Evolutionary conservation across 37 sponge, comb jelly and placozoan genomes (phyloP).

Genomic region (Ianthella basta): DNA sequence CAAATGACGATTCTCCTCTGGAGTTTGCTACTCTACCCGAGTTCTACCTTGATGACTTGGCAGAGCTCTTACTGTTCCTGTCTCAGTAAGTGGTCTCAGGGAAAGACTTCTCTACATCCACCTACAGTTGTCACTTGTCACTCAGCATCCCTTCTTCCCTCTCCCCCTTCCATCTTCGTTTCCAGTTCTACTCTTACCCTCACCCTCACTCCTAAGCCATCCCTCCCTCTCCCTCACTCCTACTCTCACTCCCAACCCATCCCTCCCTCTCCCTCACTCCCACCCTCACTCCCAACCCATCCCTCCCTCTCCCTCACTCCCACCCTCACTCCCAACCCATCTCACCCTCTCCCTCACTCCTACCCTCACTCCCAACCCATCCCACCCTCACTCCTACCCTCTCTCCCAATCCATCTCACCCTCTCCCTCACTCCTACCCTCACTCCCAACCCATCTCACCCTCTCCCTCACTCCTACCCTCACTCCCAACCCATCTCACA

Average conservation of each 20-base stretch:
- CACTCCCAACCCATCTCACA: neutral
- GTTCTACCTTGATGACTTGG: constrained; percentile 86
- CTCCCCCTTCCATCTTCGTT: neutral
- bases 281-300: too few relatives aligned
- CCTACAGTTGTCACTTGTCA: too few relatives aligned
- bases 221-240: neutral
- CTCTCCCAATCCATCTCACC: too few relatives aligned
- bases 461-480: neutral
- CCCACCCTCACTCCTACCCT: neutral
- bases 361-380: too few relatives aligned
- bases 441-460: neutral
- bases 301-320: too few relatives aligned
- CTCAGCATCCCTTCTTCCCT: neutral
- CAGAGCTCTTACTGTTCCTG: constrained; percentile 77
- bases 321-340: too few relatives aligned
- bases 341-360: too few relatives aligned
- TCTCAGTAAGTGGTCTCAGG: constrained; percentile 58
- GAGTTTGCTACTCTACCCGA: constrained; percentile 85
- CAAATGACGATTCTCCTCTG: constrained; percentile 42
- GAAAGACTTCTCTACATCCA: too few relatives aligned
- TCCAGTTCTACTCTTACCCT: too few relatives aligned
- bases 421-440: too few relatives aligned
- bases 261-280: neutral
- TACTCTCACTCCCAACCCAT: neutral
- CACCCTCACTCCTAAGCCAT: neutral